Percentiles rank a stretch among this genome's conserved stretches.
Conservation (phyloP, 53 echinoderm and acorn worm species). For the Henricia sp. region DNA sequence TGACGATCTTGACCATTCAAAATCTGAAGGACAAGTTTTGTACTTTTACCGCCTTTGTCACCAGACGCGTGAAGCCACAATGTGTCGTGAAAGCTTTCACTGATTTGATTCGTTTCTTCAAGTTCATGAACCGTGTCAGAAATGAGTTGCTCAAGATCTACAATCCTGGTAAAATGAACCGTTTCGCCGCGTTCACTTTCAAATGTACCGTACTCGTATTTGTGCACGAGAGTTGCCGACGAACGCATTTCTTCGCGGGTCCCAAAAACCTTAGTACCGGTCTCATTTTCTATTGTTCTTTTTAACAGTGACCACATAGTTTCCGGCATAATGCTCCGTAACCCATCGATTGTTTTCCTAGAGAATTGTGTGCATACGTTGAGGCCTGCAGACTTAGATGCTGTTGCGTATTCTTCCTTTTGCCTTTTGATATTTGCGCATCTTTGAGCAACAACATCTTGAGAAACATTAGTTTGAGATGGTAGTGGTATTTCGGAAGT, state of each 20-base stretch:
- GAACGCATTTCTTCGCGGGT: background rate
- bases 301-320: constrained; percentile 17
- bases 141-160: background rate
- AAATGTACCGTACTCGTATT: background rate
- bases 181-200: background rate
- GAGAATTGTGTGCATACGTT: constrained; percentile 11
- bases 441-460: constrained; percentile 2
- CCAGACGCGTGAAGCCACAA: constrained; percentile 31
- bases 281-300: background rate
- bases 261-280: background rate
- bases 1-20: constrained; percentile 8
- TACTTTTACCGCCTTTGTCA: constrained; percentile 34
- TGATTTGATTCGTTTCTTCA: background rate
- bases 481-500: background rate
- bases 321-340: constrained; percentile 16
- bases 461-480: too few species aligned
- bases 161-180: background rate
- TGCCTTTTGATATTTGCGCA: constrained; percentile 1
- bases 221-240: background rate
- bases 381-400: background rate
- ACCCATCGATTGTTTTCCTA: constrained; percentile 24
- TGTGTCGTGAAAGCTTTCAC: background rate
- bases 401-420: background rate
- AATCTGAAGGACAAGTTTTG: constrained; percentile 27
- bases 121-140: background rate